These are phyloP conservation scores for Scytalopus superciliaris DNA, from an alignment of 2,113 vertebrate species.

Conservation along the genomic window DNA sequence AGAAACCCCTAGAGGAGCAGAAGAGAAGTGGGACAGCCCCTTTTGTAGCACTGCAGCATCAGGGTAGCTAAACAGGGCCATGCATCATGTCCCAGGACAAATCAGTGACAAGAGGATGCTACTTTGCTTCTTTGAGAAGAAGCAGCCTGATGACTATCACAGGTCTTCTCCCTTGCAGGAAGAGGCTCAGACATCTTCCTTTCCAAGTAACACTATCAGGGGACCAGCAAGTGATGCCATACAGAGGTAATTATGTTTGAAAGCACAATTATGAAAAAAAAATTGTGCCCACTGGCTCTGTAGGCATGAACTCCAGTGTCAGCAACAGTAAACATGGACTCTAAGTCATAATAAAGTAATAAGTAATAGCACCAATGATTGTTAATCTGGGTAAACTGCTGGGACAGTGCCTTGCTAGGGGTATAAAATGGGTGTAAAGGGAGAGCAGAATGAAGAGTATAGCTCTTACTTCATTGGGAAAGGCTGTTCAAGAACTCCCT, in stretches of 20 bases:
- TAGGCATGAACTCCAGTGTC: not conserved
- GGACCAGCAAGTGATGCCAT: not conserved
- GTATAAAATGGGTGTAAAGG: not conserved
- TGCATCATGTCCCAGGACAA: not conserved
- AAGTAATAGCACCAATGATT: not conserved
- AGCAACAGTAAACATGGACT: not conserved
- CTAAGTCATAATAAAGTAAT: not conserved
- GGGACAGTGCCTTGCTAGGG: not conserved
- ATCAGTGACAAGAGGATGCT: not conserved
- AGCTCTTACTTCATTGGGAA: not conserved
- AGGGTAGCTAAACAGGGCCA: not conserved
- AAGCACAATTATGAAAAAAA: not conserved
- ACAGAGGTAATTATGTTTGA: conserved; percentile 12
- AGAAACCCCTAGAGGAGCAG: not conserved
- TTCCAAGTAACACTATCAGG: not conserved
- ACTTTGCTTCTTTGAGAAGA: not conserved
- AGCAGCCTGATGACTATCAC: not conserved
- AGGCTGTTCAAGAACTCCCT: conserved; percentile 22
- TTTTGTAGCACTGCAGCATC: not conserved
- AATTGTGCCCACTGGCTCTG: not conserved
- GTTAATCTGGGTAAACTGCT: not conserved
- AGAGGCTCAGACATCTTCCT: not conserved
- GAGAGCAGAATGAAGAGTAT: not conserved
- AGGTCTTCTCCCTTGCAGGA: not conserved
- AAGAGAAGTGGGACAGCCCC: not conserved